phyloP scores from a whole-genome alignment of 2,113 vertebrate species.

The Sarotherodon lohbergeri region DNA sequence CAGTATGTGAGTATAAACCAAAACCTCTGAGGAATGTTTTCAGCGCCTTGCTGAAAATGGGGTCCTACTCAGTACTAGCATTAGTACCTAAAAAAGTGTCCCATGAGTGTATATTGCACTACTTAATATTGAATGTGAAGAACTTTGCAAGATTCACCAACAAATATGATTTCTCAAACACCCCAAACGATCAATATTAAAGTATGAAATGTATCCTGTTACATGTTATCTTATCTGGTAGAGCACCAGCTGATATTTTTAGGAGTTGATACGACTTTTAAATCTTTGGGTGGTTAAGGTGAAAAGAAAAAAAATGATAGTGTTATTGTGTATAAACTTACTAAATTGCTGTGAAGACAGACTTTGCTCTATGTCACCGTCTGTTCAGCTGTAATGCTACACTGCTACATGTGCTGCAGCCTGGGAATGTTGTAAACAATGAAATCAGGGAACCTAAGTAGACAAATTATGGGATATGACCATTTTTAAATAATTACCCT shows the following conservation, averaged over 20 bases:
- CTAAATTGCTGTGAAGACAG: not conserved
- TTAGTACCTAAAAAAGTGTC: not conserved
- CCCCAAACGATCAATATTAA: not conserved
- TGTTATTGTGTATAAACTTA: not conserved
- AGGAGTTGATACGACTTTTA: not conserved
- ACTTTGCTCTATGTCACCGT: not conserved
- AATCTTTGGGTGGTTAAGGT: not conserved
- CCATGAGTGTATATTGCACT: not conserved
- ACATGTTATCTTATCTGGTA: not conserved
- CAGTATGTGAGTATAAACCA: not conserved
- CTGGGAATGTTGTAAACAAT: not conserved
- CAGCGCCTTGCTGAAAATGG: not conserved
- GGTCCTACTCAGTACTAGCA: not conserved
- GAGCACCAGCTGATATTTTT: not conserved
- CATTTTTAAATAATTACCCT: not conserved
- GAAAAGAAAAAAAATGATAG: not conserved
- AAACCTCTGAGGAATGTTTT: not conserved
- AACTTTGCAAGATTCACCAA: not conserved
- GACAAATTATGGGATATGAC: not conserved
- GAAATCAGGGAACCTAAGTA: not conserved
- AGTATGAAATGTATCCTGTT: not conserved
- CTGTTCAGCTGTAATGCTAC: not conserved
- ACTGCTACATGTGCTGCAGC: not conserved
- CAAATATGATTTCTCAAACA: not conserved
- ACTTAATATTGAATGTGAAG: not conserved